These are phyloP conservation scores for Heliopora coerulea DNA, from an alignment of 92 coral and sea anemone genomes.

Conservation along the genomic window DNA sequence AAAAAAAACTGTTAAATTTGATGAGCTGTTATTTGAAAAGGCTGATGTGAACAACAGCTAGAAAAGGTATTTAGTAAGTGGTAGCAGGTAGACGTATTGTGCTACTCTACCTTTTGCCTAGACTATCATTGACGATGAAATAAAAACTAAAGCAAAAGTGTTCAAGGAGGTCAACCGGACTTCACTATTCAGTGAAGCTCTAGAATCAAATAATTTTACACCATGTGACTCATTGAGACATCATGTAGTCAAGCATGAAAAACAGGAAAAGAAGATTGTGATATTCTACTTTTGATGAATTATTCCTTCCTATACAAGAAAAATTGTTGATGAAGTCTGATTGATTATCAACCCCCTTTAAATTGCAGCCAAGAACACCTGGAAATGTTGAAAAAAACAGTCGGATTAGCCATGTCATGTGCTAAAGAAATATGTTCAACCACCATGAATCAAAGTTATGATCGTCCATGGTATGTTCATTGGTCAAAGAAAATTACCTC, in stretches of 20 bases:
- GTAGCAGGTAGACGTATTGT: conserved; percentile 22
- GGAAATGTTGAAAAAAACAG: too few species aligned
- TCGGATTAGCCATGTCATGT: too few species aligned
- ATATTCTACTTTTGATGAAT: too few species aligned
- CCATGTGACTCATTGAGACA: too few species aligned
- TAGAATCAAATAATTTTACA: conserved; percentile 21
- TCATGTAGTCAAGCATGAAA: too few species aligned
- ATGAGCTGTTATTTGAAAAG: conserved; percentile 40
- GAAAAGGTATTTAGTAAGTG: conserved; percentile 10
- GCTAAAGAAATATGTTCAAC: too few species aligned
- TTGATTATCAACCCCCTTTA: too few species aligned
- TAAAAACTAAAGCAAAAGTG: conserved; percentile 7
- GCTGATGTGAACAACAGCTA: conserved; percentile 31
- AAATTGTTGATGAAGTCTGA: too few species aligned
- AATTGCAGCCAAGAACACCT: too few species aligned
- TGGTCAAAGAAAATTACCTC: conserved; percentile 5
- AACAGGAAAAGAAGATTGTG: too few species aligned
- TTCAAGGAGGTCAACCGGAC: not conserved
- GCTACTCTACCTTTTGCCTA: conserved; percentile 40
- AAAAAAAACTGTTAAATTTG: conserved; percentile 42
- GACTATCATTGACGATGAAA: conserved; percentile 9
- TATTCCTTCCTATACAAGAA: too few species aligned
- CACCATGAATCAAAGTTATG: too few species aligned
- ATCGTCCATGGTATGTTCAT: conserved; percentile 17
- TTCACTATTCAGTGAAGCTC: conserved; percentile 10